Evolutionary conservation across 2,888 invertebrate species (phyloP), one percentile per base, ranked within the genome.

Genomic region (Cantharis lateralis): DNA sequence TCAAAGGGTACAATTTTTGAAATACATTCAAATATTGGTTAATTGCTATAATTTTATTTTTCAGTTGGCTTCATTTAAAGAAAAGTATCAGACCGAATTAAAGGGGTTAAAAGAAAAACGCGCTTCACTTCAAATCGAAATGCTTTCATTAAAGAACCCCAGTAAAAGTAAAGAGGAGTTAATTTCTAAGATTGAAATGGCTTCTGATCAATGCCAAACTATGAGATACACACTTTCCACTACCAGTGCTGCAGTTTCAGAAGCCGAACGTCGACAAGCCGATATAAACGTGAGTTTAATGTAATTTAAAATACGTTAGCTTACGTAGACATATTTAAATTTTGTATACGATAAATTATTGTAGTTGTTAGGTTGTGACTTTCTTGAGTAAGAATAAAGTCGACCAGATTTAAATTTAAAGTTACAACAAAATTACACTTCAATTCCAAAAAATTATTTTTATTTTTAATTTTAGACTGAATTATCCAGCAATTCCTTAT

Each of bases 201-300:
- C 79, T 18, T 62, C 77, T 73, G 75, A 79, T 18, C 76, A 81
- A 78, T 62, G 70, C 18, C 75, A 78, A 64, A 66, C 76, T 10
- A 63, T 81, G 15, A 76, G 66, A 68, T 78, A 78, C 3, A 80
- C 76, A 62, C 74, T 81, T n/a, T 77, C 78, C 61, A 78, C 82
- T n/a, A 82, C 81, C 13, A 70, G 75, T 32, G 75, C 79, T 63
- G 81, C 82, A 70, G 81, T 82, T 15, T 70, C 72, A 13, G 82
- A 82, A 75, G 81, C 78, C 4, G 77, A 82, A 66, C 78, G 81
- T 63, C 72, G 75, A 15, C 79, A 81, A 72, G 68, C 68, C 10
- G 80, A 82, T 66, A 72, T 82, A 24, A 78, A 81, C 75, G 82
- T 82, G 76, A 79, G 72, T 77, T 62, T 62, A 15, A 32, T 18